Conservation (phyloP, 2,888 invertebrate species). For the Lasioglossum malachurum region DNA sequence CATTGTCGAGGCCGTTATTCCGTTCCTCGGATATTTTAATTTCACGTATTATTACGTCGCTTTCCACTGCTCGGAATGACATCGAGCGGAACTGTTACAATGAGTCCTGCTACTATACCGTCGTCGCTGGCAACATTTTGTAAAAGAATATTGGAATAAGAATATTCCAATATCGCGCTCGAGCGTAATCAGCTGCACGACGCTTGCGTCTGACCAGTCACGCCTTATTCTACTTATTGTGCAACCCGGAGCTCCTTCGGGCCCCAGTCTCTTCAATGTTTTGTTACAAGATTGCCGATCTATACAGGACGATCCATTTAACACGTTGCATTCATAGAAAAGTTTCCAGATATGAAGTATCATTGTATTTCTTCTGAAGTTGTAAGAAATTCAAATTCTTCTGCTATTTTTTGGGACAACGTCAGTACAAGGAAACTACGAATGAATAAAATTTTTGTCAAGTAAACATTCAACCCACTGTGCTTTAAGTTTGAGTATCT, state of each 20-base stretch:
- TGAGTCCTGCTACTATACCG: background rate
- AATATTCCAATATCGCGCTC: background rate
- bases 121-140: background rate
- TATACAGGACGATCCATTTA: background rate
- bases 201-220: background rate
- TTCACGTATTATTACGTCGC: constrained; percentile 23
- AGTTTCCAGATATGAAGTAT: no score
- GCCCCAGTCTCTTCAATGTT: background rate
- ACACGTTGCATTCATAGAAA: background rate
- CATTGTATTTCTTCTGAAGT: background rate
- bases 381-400: background rate
- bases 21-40: constrained; percentile 19
- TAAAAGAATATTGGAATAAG: background rate
- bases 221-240: background rate
- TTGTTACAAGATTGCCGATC: background rate
- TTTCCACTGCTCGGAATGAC: background rate
- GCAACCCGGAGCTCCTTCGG: background rate
- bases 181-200: background rate
- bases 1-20: background rate
- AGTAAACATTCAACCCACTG: no score
- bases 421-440: background rate
- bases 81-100: background rate
- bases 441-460: background rate
- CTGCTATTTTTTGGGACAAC: no score
- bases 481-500: no score